These are phyloP conservation scores for Sminthopsis crassicaudata DNA, from an alignment of 2,113 vertebrate genomes.

Conservation along the genomic window DNA sequence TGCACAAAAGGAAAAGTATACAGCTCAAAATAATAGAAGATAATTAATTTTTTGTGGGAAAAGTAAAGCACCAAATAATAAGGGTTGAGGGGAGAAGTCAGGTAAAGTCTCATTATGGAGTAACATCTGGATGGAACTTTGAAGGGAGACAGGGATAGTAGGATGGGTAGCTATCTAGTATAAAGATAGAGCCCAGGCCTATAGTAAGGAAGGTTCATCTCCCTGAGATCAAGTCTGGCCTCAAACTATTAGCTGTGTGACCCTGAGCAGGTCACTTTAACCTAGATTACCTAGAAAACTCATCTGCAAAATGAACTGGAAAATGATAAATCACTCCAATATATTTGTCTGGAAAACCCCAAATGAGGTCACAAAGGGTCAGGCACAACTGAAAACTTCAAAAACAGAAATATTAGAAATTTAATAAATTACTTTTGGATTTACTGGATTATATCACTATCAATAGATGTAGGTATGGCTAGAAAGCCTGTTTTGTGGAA, in stretches of 20 bases:
- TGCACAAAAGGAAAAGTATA: neutral
- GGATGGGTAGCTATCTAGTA: neutral
- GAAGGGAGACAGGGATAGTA: neutral
- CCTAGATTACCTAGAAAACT: neutral
- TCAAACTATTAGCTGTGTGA: neutral
- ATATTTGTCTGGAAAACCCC: neutral
- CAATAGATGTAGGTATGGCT: neutral
- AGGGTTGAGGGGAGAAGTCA: neutral
- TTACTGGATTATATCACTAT: neutral
- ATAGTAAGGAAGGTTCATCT: neutral
- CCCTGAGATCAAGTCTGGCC: neutral
- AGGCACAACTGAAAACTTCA: neutral
- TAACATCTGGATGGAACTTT: neutral
- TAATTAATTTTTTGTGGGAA: neutral
- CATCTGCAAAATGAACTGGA: neutral
- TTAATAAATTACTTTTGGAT: neutral
- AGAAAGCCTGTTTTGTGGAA: neutral
- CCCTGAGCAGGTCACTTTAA: neutral
- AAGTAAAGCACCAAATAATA: neutral
- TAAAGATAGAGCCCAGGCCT: neutral
- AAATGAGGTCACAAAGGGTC: neutral
- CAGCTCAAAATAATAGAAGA: neutral
- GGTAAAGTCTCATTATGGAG: neutral
- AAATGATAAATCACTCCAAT: neutral
- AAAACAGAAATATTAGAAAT: neutral